Base-by-base conservation (phyloP, 1,140 invertebrate genomes). In the Panagrolaimus sp. region DNA sequence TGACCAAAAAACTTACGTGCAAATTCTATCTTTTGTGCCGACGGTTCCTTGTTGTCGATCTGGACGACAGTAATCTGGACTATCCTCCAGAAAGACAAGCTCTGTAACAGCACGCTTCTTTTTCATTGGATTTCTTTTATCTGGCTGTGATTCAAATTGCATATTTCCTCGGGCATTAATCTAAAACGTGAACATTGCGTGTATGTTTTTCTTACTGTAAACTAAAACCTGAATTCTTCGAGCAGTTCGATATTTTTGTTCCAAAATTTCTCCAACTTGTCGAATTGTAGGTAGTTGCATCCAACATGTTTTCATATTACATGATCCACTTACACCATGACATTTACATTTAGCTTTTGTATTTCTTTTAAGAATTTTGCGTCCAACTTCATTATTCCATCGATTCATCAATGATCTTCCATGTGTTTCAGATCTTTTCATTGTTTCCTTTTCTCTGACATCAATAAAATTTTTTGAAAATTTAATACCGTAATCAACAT, bases 271-370 rank as follows among this genome's bases (percentile, higher is more conserved):
- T 84, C 78, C 86, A 83, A 73, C 84, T 52, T 73, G 71, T 14
- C 62, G 66, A 14, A 78, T 68, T 43, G 71, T 17, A 58, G 52
- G 52, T 12, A 58, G 28, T 58, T 58, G 52, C 81, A 90, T 89
- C 94, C 94, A 97, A 84, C 94, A 97, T 4, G 93, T 96, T 81
- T 91, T 90, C 84, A 96, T 88, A 0, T 91, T 91, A 83, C 94
- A 97, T 64, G 92, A 93, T 1, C 94, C 94, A 65, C 92, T 94
- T 26, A 96, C 92, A 6, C 94, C 94, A 83, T 96, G 94, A 83
- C 94, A 96, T 68, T 82, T 82, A 65, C 80, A 76, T 44, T 76
- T 76, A 14, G 78, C 67, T 52, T 71, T 84, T 87, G 89, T 88
- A 71, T 88, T 76, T 21, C 85, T 71, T 67, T 83, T 80, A 28